phyloP scores from a whole-genome alignment of 1,140 invertebrate genomes.

The Pollicipes pollicipes region DNA sequence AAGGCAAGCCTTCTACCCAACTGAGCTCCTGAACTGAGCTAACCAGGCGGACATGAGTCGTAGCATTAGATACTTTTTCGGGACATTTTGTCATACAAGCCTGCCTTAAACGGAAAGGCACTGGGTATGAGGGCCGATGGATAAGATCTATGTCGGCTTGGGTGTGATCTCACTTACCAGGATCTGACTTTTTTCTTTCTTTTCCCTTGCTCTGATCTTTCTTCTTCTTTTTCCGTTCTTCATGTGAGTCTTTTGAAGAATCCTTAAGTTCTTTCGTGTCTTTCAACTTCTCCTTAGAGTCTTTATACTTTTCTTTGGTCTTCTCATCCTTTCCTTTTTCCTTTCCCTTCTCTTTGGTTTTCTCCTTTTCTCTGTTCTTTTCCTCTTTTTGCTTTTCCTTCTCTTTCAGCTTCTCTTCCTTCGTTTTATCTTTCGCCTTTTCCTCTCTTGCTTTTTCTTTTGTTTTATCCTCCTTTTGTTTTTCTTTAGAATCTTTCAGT shows the following conservation, averaged over 20 bases:
- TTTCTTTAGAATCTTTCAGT: conserved; percentile 36
- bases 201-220: neutral
- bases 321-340: neutral
- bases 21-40: too few relatives aligned
- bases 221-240: neutral
- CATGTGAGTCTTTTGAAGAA: neutral
- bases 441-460: conserved; percentile 11
- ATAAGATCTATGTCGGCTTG: too few relatives aligned
- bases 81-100: too few relatives aligned
- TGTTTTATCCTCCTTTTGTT: conserved; percentile 20
- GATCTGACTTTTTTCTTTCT: neutral
- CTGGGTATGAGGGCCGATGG: neutral
- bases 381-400: conserved; percentile 19
- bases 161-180: too few relatives aligned
- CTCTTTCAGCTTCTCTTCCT: conserved; percentile 22
- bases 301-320: neutral
- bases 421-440: conserved; percentile 20
- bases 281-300: neutral
- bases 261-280: neutral
- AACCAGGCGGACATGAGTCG: neutral
- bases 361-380: conserved; percentile 15
- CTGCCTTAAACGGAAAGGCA: too few relatives aligned
- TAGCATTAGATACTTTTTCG: neutral
- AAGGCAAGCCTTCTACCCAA: too few relatives aligned
- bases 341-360: conserved; percentile 12